Evolutionary conservation across 1,140 invertebrate genomes (phyloP).

Genomic region (Cheumatopsyche charites): DNA sequence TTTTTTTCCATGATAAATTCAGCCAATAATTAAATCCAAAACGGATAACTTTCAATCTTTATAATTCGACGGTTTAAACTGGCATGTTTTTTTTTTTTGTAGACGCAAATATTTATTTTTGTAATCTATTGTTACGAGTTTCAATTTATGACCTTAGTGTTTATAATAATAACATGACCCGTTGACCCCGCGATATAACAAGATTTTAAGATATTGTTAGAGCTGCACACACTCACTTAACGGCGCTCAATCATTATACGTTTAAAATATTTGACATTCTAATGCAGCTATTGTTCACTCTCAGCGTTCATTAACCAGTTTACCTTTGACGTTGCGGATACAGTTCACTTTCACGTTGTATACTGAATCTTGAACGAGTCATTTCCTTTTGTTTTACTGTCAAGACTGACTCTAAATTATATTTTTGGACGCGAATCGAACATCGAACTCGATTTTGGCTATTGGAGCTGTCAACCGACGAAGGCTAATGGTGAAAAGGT

Average conservation of each 20-base stretch:
- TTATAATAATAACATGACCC: constrained; percentile 13
- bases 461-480: constrained; percentile 1
- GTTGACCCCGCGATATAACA: constrained; percentile 10
- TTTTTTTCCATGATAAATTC: neutral
- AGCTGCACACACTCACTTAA: neutral
- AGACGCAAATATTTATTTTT: neutral
- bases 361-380: too few species aligned
- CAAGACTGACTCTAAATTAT: too few species aligned
- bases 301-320: neutral
- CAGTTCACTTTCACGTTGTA: too few species aligned
- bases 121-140: neutral
- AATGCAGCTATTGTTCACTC: neutral
- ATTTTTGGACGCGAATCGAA: too few species aligned
- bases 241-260: neutral
- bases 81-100: neutral
- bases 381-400: too few species aligned
- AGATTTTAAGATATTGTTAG: constrained; percentile 2
- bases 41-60: too few species aligned
- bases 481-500: constrained; percentile 17
- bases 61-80: too few species aligned
- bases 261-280: constrained; percentile 20
- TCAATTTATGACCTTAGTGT: neutral
- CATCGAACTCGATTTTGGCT: too few species aligned
- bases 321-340: constrained; percentile 10
- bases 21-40: too few species aligned